A percentile compares a stretch with the other conserved stretches of the same genome.
These are phyloP conservation scores for Torymus texanus DNA, from an alignment of 2,888 invertebrate species.

Conservation along the genomic window DNA sequence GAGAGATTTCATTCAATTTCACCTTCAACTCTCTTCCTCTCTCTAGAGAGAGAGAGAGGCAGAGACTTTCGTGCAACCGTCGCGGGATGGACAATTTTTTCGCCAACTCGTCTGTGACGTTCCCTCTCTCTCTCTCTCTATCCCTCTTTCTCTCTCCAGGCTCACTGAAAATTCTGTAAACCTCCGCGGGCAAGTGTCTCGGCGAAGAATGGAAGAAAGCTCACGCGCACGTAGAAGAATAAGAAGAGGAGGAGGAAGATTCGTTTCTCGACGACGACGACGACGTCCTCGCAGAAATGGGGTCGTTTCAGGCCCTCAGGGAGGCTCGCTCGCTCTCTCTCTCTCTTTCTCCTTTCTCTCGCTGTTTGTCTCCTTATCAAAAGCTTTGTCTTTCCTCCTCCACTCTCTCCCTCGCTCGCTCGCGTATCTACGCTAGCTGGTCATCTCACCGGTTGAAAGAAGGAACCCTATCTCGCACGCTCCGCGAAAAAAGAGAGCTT, in stretches of 20 bases:
- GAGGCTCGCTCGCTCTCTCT: background rate
- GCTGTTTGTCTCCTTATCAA: conserved; percentile 48
- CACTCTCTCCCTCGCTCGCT: background rate
- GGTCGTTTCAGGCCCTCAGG: conserved; percentile 39
- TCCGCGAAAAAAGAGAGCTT: background rate
- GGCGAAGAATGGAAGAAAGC: conserved; percentile 9
- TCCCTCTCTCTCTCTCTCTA: background rate
- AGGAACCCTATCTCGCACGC: background rate
- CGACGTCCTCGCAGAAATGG: conserved; percentile 31
- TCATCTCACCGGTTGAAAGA: conserved; percentile 7
- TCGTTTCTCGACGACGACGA: conserved; percentile 21
- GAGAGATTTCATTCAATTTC: conserved; percentile 54
- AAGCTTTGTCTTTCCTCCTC: conserved; percentile 34
- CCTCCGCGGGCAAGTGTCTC: conserved; percentile 11
- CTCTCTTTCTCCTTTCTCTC: background rate
- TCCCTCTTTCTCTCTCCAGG: background rate
- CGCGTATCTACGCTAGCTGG: background rate
- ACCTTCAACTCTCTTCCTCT: conserved; percentile 1
- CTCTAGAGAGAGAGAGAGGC: background rate
- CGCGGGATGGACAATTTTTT: too few species aligned
- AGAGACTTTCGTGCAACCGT: background rate
- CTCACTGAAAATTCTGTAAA: background rate
- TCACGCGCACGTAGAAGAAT: background rate
- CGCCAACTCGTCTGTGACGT: background rate
- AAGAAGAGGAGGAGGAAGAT: conserved; percentile 1